Percentiles rank a stretch among this genome's conserved stretches.
These are phyloP conservation scores for Neomorphus geoffroyi DNA, from an alignment of 2,797 vertebrate species.

Conservation along the genomic window DNA sequence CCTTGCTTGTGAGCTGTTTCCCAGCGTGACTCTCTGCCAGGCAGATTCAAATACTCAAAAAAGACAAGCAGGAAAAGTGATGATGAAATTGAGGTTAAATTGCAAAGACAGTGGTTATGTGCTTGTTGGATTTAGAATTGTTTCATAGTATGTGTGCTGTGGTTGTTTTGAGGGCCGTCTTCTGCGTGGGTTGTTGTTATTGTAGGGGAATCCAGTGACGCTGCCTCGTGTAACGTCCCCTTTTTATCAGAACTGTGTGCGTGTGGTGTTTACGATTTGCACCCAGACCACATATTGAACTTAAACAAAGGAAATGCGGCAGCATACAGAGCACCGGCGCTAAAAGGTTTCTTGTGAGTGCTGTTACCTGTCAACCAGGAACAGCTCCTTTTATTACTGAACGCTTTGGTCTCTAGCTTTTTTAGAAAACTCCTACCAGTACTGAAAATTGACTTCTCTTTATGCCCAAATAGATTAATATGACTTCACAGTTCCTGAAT, in stretches of 20 bases:
- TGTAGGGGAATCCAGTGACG: background rate
- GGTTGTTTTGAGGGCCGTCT: background rate
- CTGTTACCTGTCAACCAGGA: background rate
- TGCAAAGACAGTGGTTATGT: background rate
- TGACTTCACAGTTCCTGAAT: background rate
- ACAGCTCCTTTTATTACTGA: background rate
- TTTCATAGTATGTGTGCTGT: background rate
- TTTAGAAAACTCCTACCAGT: background rate
- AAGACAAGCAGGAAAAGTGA: background rate
- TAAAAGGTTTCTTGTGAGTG: background rate
- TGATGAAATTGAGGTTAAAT: background rate
- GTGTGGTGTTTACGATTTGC: background rate
- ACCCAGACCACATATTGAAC: background rate
- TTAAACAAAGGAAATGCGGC: background rate
- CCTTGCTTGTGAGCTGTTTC: background rate
- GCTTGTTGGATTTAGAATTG: background rate
- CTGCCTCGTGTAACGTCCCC: accelerated
- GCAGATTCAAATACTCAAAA: background rate
- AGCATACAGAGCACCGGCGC: background rate
- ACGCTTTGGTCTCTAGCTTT: background rate
- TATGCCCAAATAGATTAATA: background rate
- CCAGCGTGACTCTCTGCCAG: background rate
- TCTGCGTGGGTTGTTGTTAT: background rate
- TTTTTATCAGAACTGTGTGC: background rate
- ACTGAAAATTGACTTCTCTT: background rate